Conservation (phyloP, 2,888 invertebrate species). For the Netelia fuscicornis region DNA sequence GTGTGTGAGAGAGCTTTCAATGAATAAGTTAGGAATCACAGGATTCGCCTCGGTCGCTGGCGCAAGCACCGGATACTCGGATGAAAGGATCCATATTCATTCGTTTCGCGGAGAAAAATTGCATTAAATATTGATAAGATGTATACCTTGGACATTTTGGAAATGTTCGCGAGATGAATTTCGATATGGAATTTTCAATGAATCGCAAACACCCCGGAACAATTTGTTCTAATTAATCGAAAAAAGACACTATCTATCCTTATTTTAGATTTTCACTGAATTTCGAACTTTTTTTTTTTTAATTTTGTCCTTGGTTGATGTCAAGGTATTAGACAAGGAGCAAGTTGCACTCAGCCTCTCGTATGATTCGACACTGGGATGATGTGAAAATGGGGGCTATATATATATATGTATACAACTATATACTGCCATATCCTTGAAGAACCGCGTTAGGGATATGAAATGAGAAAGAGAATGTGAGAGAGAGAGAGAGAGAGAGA, state of each 20-base stretch:
- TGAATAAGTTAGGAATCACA: neutral
- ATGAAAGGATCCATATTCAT: conserved; percentile 3
- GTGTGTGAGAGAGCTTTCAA: neutral
- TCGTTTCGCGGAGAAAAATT: conserved; percentile 33
- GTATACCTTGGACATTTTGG: neutral
- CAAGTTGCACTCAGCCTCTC: no score
- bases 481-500: conserved; percentile 10
- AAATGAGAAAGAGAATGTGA: neutral
- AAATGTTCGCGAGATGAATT: no score
- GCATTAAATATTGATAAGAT: conserved; percentile 25
- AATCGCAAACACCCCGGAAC: no score
- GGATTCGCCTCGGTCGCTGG: neutral
- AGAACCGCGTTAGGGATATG: neutral
- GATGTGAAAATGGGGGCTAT: neutral
- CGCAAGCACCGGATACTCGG: neutral
- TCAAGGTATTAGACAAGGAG: no score
- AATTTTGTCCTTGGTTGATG: no score
- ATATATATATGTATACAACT: neutral
- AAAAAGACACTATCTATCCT: neutral
- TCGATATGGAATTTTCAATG: no score
- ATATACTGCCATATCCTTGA: neutral
- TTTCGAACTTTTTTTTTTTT: conserved; percentile 14
- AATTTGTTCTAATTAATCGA: neutral
- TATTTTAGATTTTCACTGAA: neutral
- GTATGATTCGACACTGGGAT: no score